Evolutionary conservation across 1,140 invertebrate species (phyloP), one percentile per base, ranked within the genome.

Genomic region (Camponotus pennsylvanicus): DNA sequence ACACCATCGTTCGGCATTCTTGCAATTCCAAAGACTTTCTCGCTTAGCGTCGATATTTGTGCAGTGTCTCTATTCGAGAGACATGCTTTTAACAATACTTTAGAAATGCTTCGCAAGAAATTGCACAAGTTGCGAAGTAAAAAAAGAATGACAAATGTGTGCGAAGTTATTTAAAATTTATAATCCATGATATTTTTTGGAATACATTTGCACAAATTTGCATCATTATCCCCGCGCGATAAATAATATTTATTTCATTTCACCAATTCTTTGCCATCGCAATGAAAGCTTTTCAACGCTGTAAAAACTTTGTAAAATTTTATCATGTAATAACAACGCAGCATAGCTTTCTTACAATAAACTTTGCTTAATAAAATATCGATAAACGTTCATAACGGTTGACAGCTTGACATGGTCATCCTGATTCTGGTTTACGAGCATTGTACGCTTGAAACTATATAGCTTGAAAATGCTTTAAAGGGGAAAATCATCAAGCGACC

Each of bases 401-500:
- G 40, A 37, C 27, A 45, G 37, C 11, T 61, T 57, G 45, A 8
- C 42, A 32, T n/a, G 69, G 40, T 49, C 69, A 73, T 83, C n/a
- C 40, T 61, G 61, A 75, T 59, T 67, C 21, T 42, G 18, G 34
- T 88, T 89, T 88, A 88, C 61, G 79, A 71, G 64, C 45, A 52
- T 49, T 66, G 27, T 76, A 57, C 49, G 86, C 42, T 18, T 37
- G 78, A 40, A 80, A 42, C 32, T 63, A 9, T 66, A 77, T 63
- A 87, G 67, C 45, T 63, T 37, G 57, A 55, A 76, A 61, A 70
- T 27, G 79, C 49, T 88, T 90, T 89, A 85, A 86, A 79, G 27
- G 55, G 40, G 88, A 90, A 86, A 90, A 90, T 88, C 89, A 90
- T 90, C 86, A 86, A 69, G 27, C 37, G 32, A 11, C 45, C 4